These are phyloP conservation scores for Calcarius ornatus DNA, from an alignment of 2,113 vertebrate species.

Conservation along the genomic window DNA sequence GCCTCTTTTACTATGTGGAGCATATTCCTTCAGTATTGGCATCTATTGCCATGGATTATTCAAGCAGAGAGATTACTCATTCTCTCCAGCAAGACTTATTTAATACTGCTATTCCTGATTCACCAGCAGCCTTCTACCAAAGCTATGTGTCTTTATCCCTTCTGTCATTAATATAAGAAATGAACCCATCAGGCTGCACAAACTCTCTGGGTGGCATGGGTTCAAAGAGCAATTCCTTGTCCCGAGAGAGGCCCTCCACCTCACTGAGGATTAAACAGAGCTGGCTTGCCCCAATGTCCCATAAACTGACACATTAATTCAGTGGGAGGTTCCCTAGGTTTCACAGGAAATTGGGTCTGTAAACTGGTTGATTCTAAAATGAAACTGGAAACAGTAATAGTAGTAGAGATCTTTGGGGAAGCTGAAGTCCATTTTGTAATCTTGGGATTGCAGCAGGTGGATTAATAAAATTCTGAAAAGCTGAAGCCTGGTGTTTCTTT, in stretches of 20 bases:
- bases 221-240: background rate
- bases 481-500: background rate
- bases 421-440: background rate
- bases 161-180: background rate
- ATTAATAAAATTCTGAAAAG: background rate
- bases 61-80: background rate
- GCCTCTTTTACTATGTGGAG: background rate
- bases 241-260: background rate
- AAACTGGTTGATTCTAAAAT: background rate
- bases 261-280: background rate
- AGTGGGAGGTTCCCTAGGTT: background rate
- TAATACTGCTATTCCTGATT: background rate
- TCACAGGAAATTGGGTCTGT: background rate
- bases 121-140: background rate
- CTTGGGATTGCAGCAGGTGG: background rate
- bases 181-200: background rate
- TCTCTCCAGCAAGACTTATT: background rate
- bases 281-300: background rate
- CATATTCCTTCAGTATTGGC: background rate
- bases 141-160: background rate
- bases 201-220: background rate
- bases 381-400: background rate
- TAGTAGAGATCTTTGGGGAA: fast-evolving
- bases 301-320: background rate
- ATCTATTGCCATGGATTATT: background rate